phyloP scores from a whole-genome alignment of 2,888 invertebrate species.

The Mesopsocus fuscifrons region DNA sequence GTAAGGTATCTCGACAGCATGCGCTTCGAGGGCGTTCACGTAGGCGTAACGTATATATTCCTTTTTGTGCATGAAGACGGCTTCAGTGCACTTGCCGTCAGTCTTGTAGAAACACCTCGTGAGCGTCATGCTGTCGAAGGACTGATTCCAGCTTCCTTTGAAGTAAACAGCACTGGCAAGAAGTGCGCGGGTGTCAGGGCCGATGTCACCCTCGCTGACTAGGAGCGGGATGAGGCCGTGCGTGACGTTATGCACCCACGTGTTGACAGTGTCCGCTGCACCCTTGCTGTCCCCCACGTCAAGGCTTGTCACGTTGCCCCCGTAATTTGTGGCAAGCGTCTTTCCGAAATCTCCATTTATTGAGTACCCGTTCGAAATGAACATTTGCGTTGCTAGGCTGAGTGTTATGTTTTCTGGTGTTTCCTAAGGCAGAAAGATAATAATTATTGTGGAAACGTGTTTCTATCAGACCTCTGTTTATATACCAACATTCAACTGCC shows the following conservation, averaged over 20 bases:
- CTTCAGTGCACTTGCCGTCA: slow-evolving; percentile 35
- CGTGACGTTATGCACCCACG: slow-evolving; percentile 37
- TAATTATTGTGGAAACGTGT: background rate
- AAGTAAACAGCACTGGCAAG: slow-evolving; percentile 61
- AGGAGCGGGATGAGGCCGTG: slow-evolving; percentile 33
- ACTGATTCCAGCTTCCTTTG: slow-evolving; percentile 53
- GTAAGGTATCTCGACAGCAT: slow-evolving; percentile 54
- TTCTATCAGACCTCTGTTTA: slow-evolving; percentile 13
- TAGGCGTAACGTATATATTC: slow-evolving; percentile 40
- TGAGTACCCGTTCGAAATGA: slow-evolving; percentile 15
- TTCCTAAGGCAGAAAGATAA: slow-evolving; percentile 11
- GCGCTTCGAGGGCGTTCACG: slow-evolving; percentile 40
- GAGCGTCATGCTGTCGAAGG: slow-evolving; percentile 34
- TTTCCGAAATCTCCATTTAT: slow-evolving; percentile 27
- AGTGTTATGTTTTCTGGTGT: slow-evolving; percentile 12
- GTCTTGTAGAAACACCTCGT: slow-evolving; percentile 42
- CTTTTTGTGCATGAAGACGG: slow-evolving; percentile 46
- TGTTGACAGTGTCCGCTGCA: slow-evolving; percentile 33
- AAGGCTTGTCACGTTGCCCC: slow-evolving; percentile 28
- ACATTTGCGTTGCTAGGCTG: slow-evolving; percentile 16
- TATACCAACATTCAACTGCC: too few relatives aligned
- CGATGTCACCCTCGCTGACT: slow-evolving; percentile 33
- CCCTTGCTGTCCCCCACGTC: slow-evolving; percentile 29
- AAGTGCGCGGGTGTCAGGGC: slow-evolving; percentile 37
- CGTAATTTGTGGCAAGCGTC: slow-evolving; percentile 29